phyloP scores from a whole-genome alignment of 2,888 invertebrate genomes.

The Beris morrisii region DNA sequence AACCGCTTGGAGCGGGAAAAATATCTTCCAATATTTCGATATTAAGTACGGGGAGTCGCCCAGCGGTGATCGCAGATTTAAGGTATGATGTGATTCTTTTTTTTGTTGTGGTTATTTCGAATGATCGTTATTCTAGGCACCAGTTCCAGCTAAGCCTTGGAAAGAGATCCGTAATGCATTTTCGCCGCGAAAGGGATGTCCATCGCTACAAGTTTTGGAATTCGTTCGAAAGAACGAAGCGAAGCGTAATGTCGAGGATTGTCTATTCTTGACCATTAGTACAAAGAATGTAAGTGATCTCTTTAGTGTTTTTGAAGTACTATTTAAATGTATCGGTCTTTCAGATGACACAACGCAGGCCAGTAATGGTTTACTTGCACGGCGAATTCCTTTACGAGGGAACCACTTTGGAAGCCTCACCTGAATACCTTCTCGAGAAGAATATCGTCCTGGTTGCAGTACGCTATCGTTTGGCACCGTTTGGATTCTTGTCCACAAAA shows the following conservation, averaged over 20 bases:
- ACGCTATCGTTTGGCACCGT: constrained; percentile 59
- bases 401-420: constrained; percentile 49
- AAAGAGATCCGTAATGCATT: constrained; percentile 45
- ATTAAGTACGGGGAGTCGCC: constrained; percentile 51
- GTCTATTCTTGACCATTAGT: constrained; percentile 48
- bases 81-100: constrained; percentile 42
- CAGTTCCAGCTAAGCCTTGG: constrained; percentile 48
- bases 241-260: constrained; percentile 49
- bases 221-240: constrained; percentile 43
- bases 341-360: constrained; percentile 39
- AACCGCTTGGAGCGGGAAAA: constrained; percentile 48
- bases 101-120: not conserved
- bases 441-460: constrained; percentile 58
- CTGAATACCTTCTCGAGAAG: constrained; percentile 54
- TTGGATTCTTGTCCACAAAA: constrained; percentile 60
- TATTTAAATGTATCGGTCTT: not conserved
- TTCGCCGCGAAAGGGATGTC: constrained; percentile 48
- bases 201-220: constrained; percentile 47
- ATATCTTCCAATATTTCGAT: constrained; percentile 50
- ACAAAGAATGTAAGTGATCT: constrained; percentile 48
- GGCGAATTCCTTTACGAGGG: constrained; percentile 56
- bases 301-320: not conserved
- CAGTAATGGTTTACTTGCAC: constrained; percentile 57
- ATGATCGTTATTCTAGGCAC: constrained; percentile 41
- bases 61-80: constrained; percentile 46